Evolutionary conservation across 2,113 vertebrate species (phyloP).

Genomic region (Daphoenositta chrysoptera): DNA sequence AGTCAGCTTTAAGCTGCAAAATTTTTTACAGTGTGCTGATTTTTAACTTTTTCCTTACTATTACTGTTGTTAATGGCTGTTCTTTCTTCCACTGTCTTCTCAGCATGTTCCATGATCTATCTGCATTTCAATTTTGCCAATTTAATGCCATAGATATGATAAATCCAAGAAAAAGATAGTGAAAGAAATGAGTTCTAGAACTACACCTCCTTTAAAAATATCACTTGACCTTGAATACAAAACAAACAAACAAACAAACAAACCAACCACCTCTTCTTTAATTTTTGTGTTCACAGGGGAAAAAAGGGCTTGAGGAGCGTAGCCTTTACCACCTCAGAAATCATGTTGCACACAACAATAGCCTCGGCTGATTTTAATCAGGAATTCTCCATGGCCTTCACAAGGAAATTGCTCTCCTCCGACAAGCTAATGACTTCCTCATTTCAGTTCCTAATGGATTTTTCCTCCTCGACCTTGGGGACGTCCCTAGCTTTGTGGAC

Average conservation of each 20-base stretch:
- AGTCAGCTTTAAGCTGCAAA: neutral
- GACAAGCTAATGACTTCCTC: neutral
- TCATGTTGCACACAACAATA: slow-evolving; percentile 18
- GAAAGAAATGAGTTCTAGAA: neutral
- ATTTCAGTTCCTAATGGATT: neutral
- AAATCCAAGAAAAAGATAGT: neutral
- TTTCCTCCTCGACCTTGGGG: neutral
- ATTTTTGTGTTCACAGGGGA: neutral
- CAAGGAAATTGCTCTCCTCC: neutral
- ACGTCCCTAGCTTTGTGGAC: neutral
- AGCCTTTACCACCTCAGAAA: neutral
- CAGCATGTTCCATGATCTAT: neutral
- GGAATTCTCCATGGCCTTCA: neutral
- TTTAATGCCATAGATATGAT: neutral
- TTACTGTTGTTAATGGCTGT: neutral
- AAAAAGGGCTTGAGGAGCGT: neutral
- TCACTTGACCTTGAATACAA: neutral
- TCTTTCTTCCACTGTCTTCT: neutral
- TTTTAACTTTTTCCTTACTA: neutral
- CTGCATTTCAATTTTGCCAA: neutral
- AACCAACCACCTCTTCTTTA: neutral
- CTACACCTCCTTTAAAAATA: neutral
- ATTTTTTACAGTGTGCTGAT: neutral
- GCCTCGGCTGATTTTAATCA: slow-evolving; percentile 5
- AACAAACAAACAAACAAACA: neutral